These are phyloP conservation scores for Hylaea fasciaria DNA, from an alignment of 2,888 invertebrate genomes.

Conservation along the genomic window DNA sequence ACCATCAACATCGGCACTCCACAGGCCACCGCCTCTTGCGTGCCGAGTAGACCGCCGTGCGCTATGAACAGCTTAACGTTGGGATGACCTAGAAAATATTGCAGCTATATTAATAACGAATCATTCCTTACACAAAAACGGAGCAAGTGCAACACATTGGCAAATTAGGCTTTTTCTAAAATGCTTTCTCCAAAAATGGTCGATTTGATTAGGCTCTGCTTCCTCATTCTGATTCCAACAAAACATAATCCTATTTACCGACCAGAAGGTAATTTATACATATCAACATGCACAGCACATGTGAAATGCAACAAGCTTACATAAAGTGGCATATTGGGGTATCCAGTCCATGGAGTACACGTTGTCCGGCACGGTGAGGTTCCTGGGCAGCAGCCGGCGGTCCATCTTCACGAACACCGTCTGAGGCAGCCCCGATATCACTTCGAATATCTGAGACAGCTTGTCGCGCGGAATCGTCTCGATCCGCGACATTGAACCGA, in stretches of 20 bases:
- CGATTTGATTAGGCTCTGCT: no score
- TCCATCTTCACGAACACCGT: conserved; percentile 84
- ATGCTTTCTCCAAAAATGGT: no score
- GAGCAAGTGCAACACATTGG: no score
- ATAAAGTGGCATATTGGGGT: conserved; percentile 82
- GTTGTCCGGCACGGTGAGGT: conserved; percentile 78
- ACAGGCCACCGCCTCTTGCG: conserved; percentile 85
- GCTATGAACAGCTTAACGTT: conserved; percentile 85
- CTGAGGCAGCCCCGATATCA: conserved; percentile 80
- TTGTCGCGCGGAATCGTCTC: conserved; percentile 80
- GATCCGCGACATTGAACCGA: conserved; percentile 85
- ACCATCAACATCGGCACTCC: conserved; percentile 83
- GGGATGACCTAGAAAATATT: conserved; percentile 72
- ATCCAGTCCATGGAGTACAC: conserved; percentile 82
- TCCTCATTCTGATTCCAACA: no score
- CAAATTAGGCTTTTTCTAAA: no score
- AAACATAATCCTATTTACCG: no score
- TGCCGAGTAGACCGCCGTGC: conserved; percentile 86
- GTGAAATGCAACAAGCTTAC: conserved; percentile 59
- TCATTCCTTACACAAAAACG: no score
- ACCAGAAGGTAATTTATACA: neutral
- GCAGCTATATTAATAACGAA: neutral
- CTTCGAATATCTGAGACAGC: conserved; percentile 76
- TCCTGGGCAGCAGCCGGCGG: conserved; percentile 71
- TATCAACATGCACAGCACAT: neutral